phyloP scores from a whole-genome alignment of 2,113 vertebrate genomes.

The Stegastes partitus region DNA sequence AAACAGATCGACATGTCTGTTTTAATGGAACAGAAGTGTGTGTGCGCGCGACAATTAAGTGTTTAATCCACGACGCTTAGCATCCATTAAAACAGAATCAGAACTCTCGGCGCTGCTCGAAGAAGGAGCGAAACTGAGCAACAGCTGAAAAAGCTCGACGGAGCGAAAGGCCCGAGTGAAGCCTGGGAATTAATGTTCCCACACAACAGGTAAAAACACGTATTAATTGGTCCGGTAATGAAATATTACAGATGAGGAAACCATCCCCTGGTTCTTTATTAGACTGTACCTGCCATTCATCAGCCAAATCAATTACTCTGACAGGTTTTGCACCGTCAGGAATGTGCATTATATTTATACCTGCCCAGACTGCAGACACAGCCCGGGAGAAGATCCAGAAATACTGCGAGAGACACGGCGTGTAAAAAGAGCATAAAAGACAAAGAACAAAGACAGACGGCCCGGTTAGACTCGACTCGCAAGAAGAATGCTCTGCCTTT shows the following conservation, averaged over 20 bases:
- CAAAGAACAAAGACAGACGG: constrained; percentile 16
- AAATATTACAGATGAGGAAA: constrained; percentile 68
- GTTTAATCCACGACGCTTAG: constrained; percentile 19
- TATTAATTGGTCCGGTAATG: constrained; percentile 71
- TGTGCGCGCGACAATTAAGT: constrained; percentile 9
- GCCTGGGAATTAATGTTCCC: constrained; percentile 38
- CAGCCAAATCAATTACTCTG: constrained; percentile 71
- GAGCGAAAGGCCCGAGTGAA: constrained; percentile 40
- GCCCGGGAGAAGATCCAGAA: constrained; percentile 47
- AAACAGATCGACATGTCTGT: constrained; percentile 39
- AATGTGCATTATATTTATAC: constrained; percentile 43
- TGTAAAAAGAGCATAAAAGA: constrained; percentile 17
- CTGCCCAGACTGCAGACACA: constrained; percentile 24
- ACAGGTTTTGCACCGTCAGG: constrained; percentile 61
- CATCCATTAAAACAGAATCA: constrained; percentile 40
- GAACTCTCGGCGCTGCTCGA: constrained; percentile 24
- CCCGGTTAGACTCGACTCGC: neutral
- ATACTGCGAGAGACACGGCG: constrained; percentile 3
- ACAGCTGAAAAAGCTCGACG: constrained; percentile 35
- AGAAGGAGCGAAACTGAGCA: neutral
- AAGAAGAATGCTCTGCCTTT: neutral
- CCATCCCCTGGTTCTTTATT: constrained; percentile 58
- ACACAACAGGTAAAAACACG: constrained; percentile 43
- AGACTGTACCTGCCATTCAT: constrained; percentile 55
- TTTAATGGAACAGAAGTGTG: constrained; percentile 12